These are phyloP conservation scores for Mus caroli DNA, from an alignment of 2,797 vertebrate species.

Conservation along the genomic window DNA sequence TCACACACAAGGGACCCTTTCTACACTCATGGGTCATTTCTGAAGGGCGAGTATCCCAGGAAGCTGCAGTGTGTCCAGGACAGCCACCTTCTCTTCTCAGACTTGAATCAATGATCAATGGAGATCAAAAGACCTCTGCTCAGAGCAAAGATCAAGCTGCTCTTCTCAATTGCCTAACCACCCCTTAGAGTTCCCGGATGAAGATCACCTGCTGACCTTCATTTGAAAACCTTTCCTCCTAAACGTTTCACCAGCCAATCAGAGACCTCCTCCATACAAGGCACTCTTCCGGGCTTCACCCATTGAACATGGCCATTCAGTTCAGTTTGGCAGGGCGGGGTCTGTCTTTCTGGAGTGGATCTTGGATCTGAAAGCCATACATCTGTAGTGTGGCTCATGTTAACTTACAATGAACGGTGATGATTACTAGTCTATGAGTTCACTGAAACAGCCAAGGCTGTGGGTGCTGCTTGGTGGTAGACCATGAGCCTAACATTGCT, in stretches of 20 bases:
- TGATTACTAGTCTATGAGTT: background rate
- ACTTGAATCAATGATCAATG: background rate
- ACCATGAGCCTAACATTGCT: background rate
- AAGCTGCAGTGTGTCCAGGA: background rate
- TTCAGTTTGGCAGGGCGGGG: slow-evolving; percentile 13
- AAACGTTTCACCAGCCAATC: slow-evolving; percentile 31
- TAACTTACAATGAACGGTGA: background rate
- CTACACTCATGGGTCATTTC: background rate
- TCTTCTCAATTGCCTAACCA: slow-evolving; percentile 27
- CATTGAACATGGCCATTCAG: background rate
- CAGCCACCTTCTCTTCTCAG: background rate
- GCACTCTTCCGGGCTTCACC: background rate
- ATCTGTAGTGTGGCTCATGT: background rate
- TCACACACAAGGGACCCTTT: background rate
- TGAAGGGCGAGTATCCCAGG: background rate
- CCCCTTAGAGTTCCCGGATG: slow-evolving; percentile 19
- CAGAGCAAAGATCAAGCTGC: slow-evolving; percentile 42
- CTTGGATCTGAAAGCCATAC: slow-evolving; percentile 32
- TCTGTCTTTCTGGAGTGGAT: background rate
- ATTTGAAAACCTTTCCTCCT: slow-evolving; percentile 64
- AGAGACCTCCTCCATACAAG: background rate
- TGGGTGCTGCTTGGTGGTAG: background rate
- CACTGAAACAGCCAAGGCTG: background rate
- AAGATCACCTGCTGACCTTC: slow-evolving; percentile 59
- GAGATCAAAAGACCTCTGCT: slow-evolving; percentile 42